These are phyloP conservation scores for Dicyrtoma fusca DNA, from an alignment of 2,888 invertebrate species.

Conservation along the genomic window DNA sequence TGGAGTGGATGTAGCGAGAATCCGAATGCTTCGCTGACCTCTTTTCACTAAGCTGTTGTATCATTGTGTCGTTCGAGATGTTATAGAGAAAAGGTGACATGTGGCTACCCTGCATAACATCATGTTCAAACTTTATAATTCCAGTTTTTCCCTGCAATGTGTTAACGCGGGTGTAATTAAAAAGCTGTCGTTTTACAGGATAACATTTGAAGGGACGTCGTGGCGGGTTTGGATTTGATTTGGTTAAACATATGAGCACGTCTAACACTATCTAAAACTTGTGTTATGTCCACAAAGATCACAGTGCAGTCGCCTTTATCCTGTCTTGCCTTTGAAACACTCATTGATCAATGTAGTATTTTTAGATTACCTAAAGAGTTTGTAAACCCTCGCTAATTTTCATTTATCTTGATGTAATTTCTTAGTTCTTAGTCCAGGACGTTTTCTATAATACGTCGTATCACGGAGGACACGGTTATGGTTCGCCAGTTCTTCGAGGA, in stretches of 20 bases:
- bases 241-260: background rate
- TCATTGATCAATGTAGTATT: background rate
- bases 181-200: background rate
- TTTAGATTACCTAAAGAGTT: background rate
- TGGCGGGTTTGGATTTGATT: background rate
- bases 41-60: no score
- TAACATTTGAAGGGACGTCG: background rate
- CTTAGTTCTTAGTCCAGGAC: no score
- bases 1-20: no score
- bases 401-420: no score
- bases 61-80: no score
- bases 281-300: background rate
- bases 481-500: no score
- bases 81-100: no score
- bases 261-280: background rate
- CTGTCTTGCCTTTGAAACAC: background rate
- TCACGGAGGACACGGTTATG: no score
- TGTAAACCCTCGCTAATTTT: background rate
- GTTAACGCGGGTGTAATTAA: background rate
- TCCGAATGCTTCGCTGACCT: no score
- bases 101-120: background rate
- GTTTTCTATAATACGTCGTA: no score
- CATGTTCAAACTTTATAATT: no score
- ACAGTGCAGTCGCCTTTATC: background rate
- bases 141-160: conserved; percentile 1